Evolutionary conservation across 2,113 vertebrate species (phyloP).

Genomic region (Ammodytes marinus): DNA sequence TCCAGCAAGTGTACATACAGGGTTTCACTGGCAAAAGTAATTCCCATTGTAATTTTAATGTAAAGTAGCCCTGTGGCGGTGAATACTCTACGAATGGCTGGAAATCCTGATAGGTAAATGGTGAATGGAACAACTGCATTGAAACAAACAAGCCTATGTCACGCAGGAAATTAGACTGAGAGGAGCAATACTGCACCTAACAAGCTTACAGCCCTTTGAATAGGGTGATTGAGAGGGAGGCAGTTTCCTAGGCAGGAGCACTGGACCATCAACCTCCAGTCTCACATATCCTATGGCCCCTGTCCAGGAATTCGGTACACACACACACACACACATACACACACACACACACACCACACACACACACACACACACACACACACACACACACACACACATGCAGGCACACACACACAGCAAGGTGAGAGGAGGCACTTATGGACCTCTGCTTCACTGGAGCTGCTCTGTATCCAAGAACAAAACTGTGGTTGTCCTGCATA

Average conservation of each 20-base stretch:
- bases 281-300: slow-evolving; percentile 53
- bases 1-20: not conserved
- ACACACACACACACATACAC: slow-evolving; percentile 21
- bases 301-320: slow-evolving; percentile 52
- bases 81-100: slow-evolving; percentile 29
- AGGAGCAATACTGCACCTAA: slow-evolving; percentile 65
- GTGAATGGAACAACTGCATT: slow-evolving; percentile 30
- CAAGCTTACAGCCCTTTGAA: slow-evolving; percentile 65
- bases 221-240: slow-evolving; percentile 58
- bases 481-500: slow-evolving; percentile 16
- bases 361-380: slow-evolving; percentile 18
- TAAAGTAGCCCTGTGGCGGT: slow-evolving; percentile 11
- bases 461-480: slow-evolving; percentile 35
- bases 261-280: slow-evolving; percentile 57
- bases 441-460: slow-evolving; percentile 49
- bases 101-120: slow-evolving; percentile 44
- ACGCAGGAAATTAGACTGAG: slow-evolving; percentile 69
- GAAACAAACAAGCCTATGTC: slow-evolving; percentile 63
- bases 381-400: slow-evolving; percentile 31
- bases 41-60: not conserved
- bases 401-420: slow-evolving; percentile 27
- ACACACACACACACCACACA: slow-evolving; percentile 25
- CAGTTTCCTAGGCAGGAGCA: slow-evolving; percentile 57
- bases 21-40: slow-evolving; percentile 10
- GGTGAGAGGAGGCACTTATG: slow-evolving; percentile 43